Evolutionary conservation across 2,888 invertebrate genomes (phyloP).

Genomic region (Allygus modestus): DNA sequence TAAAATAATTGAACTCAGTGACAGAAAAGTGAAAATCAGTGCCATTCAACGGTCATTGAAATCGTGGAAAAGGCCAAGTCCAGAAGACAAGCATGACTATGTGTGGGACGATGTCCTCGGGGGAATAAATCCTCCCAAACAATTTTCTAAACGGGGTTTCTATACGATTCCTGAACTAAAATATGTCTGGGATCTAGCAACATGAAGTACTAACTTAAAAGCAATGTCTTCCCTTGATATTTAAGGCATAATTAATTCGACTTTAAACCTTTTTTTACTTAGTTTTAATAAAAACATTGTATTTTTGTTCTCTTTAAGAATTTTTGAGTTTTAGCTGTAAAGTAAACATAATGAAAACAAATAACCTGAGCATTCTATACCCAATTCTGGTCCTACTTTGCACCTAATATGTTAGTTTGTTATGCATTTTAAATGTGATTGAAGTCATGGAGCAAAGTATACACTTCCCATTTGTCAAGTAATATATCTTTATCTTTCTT

Average conservation of each 20-base stretch:
- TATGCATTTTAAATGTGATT: not conserved
- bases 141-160: not conserved
- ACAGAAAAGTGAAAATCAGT: not conserved
- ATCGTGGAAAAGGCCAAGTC: conserved; percentile 63
- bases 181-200: conserved; percentile 7
- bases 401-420: conserved; percentile 17
- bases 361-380: not conserved
- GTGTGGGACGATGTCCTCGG: conserved; percentile 60
- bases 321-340: not conserved
- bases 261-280: too few relatives aligned
- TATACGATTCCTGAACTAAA: conserved; percentile 37
- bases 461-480: conserved; percentile 41
- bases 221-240: too few relatives aligned
- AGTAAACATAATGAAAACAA: conserved; percentile 4
- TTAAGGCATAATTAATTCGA: too few relatives aligned
- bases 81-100: conserved; percentile 55
- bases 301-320: too few relatives aligned
- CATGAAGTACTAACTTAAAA: not conserved
- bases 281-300: too few relatives aligned
- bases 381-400: conserved; percentile 36
- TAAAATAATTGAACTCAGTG: too few relatives aligned
- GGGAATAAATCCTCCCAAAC: not conserved
- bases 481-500: too few relatives aligned
- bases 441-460: conserved; percentile 36
- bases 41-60: conserved; percentile 50